Conservation (phyloP, 2,113 vertebrate genomes). For the Thinocorus orbignyianus region DNA sequence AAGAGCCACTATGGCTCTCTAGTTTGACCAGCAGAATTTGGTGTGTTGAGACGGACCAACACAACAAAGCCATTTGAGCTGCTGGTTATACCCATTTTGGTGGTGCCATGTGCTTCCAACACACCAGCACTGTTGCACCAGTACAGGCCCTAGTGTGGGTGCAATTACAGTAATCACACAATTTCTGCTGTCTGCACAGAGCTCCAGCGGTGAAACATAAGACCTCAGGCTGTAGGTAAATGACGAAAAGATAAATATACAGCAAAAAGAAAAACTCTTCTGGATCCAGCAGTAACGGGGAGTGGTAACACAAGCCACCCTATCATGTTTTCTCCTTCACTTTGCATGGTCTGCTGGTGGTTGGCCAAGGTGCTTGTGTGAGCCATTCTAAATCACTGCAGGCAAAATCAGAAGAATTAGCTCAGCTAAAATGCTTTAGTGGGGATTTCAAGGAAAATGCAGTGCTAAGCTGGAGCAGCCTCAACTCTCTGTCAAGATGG, state of each 20-base stretch:
- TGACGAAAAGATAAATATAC: not conserved
- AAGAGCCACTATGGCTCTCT: not conserved
- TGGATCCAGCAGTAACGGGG: not conserved
- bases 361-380: not conserved
- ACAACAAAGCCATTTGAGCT: not conserved
- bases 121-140: not conserved
- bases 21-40: not conserved
- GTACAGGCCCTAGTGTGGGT: not conserved
- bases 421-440: not conserved
- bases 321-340: rapidly evolving
- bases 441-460: not conserved
- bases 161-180: not conserved
- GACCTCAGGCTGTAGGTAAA: not conserved
- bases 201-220: not conserved
- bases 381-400: not conserved
- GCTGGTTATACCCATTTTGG: not conserved
- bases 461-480: not conserved
- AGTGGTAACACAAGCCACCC: not conserved
- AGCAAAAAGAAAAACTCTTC: not conserved
- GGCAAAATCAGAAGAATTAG: not conserved
- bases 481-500: not conserved
- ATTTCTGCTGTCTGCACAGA: not conserved
- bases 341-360: too few species aligned
- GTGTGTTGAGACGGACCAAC: not conserved
- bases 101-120: not conserved